These are phyloP conservation scores for Tyria jacobaeae DNA, from an alignment of 2,888 invertebrate species.

Conservation along the genomic window DNA sequence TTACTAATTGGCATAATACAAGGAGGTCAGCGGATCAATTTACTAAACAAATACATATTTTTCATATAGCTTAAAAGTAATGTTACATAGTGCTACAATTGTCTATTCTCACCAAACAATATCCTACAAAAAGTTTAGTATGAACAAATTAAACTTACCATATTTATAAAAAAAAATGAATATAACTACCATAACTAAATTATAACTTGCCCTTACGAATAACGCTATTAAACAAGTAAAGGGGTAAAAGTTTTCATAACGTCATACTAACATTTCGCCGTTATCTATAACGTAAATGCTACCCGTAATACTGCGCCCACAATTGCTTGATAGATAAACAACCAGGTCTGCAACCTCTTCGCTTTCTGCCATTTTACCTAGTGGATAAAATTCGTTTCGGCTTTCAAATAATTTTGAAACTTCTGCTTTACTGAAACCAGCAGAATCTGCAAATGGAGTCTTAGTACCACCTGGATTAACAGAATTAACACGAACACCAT, in stretches of 20 bases:
- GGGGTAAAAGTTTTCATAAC: neutral
- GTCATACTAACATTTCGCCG: slow-evolving; percentile 70
- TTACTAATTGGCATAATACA: too few relatives aligned
- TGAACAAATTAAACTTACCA: too few relatives aligned
- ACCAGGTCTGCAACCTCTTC: slow-evolving; percentile 96
- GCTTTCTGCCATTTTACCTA: slow-evolving; percentile 93
- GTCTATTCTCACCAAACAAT: neutral
- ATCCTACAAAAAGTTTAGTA: neutral
- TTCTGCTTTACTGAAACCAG: slow-evolving; percentile 89
- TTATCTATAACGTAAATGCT: slow-evolving; percentile 83
- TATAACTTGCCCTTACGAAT: too few relatives aligned
- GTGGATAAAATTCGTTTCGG: slow-evolving; percentile 93
- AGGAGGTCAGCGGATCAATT: too few relatives aligned
- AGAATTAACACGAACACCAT: slow-evolving; percentile 94
- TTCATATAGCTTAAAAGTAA: neutral
- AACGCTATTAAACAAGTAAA: neutral
- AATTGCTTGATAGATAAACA: slow-evolving; percentile 95
- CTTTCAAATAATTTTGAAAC: slow-evolving; percentile 90
- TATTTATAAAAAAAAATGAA: too few relatives aligned
- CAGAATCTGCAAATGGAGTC: slow-evolving; percentile 88
- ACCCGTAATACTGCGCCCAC: slow-evolving; percentile 96
- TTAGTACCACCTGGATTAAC: slow-evolving; percentile 97
- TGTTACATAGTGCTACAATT: too few relatives aligned
- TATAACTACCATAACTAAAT: too few relatives aligned
- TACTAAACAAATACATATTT: too few relatives aligned